Conservation (phyloP, 1,140 invertebrate genomes). For the Archegozetes longisetosus region DNA sequence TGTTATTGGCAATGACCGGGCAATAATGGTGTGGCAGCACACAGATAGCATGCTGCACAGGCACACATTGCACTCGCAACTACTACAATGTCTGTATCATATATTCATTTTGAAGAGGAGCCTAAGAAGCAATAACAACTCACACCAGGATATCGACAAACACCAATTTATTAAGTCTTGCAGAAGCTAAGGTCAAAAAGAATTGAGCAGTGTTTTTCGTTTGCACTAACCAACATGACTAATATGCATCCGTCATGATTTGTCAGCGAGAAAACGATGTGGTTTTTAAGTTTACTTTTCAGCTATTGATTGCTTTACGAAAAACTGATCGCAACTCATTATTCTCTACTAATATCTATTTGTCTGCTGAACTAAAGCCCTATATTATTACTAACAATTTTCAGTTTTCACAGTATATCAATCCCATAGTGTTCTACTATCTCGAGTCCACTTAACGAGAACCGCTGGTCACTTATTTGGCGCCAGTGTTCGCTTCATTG, state of each 20-base stretch:
- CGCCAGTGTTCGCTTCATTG: background rate
- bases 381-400: background rate
- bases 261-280: background rate
- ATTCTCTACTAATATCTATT: background rate
- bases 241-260: background rate
- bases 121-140: background rate
- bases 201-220: background rate
- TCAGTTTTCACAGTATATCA: background rate
- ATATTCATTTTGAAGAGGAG: background rate
- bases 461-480: background rate
- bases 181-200: background rate
- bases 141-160: background rate
- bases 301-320: background rate
- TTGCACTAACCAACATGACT: background rate
- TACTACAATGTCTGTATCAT: no score
- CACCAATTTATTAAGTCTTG: background rate
- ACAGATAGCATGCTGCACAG: no score
- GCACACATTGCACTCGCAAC: no score
- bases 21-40: no score
- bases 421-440: background rate
- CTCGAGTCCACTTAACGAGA: background rate
- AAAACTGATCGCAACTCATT: background rate
- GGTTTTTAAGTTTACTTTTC: no score
- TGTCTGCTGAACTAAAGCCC: background rate
- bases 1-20: background rate